Base-by-base conservation (phyloP, 2,888 invertebrate species). In the Euplexia lucipara region DNA sequence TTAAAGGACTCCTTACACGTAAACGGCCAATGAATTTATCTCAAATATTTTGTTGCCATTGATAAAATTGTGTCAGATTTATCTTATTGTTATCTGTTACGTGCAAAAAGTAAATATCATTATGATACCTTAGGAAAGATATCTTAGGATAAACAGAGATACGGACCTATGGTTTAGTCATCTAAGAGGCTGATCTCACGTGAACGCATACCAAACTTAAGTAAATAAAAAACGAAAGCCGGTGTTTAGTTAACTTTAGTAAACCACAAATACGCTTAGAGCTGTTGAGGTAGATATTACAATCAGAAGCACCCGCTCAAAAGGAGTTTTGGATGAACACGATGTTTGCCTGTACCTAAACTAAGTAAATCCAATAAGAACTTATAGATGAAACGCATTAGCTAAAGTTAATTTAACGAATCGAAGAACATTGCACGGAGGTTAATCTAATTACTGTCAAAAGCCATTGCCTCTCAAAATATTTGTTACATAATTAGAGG, bases 151-250 rank as follows among this genome's bases (percentile, higher is more conserved):
- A 61, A 56, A 14, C 8, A 70, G 47, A 74, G 41, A 51, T 44
- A 73, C n/a, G n/a, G 41, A 73, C n/a, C n/a, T 37, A 14, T 35
- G 20, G 20, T 32, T 53, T 18, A 45, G 37, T 48, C 62, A 39
- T 44, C 4, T 54, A 26, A 45, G 47, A 67, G 5, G 20, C 35
- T 39, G 22, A 48, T 39, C 39, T 62, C 77, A 70, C 48, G 53
- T 54, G 49, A 64, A 60, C 54, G 51, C 49, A 71, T 45, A 64
- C 74, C 61, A 34, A 67, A 61, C 35, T 57, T 49, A 22, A 57
- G 62, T 60, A 59, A 78, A 76, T 70, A 76, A 52, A 65, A 76
- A 76, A 66, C 22, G 76, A 76, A 76, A 78, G 76, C 78, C 20
- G 20, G 3, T 62, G 41, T 74, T 61, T 77, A 59, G 39, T 48